Percentiles rank a stretch among this genome's conserved stretches.
These are phyloP conservation scores for Arctocebus calabarensis DNA, from an alignment of 2,797 vertebrate species.

Conservation along the genomic window DNA sequence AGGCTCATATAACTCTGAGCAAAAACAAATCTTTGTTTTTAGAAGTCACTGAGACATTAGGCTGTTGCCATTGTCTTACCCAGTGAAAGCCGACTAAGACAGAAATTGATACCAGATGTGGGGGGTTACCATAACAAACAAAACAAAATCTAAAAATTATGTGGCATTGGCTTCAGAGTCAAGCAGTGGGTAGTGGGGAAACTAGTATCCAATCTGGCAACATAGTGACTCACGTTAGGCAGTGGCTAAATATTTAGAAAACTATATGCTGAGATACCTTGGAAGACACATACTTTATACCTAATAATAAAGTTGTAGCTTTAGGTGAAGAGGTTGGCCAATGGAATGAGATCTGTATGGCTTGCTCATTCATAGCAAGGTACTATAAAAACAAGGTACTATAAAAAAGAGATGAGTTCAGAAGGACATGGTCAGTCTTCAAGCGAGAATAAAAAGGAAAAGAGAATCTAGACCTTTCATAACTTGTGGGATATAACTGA, in stretches of 20 bases:
- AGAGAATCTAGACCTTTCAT: constrained; percentile 5
- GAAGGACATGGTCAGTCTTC: constrained; percentile 8
- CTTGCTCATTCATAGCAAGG: not conserved
- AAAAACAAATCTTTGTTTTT: constrained; percentile 61
- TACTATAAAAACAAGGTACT: not conserved
- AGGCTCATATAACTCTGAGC: constrained; percentile 13
- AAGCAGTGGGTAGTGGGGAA: constrained; percentile 38
- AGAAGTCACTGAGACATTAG: constrained; percentile 64
- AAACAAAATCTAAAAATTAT: constrained; percentile 65
- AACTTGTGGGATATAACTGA: not conserved
- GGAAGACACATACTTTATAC: constrained; percentile 13
- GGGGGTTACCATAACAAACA: constrained; percentile 66
- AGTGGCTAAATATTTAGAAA: constrained; percentile 52
- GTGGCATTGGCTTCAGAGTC: constrained; percentile 43
- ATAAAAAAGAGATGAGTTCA: not conserved
- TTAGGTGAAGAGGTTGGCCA: constrained; percentile 27
- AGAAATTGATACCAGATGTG: constrained; percentile 74
- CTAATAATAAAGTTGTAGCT: not conserved
- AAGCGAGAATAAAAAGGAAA: constrained; percentile 34
- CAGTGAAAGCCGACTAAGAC: constrained; percentile 68
- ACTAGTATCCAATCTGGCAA: constrained; percentile 47
- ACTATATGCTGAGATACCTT: constrained; percentile 4
- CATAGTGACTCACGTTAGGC: constrained; percentile 36
- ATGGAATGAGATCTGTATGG: not conserved
- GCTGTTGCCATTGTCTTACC: constrained; percentile 43